These are phyloP conservation scores for Desoria tigrina DNA, from an alignment of 2,888 invertebrate species.

Conservation along the genomic window DNA sequence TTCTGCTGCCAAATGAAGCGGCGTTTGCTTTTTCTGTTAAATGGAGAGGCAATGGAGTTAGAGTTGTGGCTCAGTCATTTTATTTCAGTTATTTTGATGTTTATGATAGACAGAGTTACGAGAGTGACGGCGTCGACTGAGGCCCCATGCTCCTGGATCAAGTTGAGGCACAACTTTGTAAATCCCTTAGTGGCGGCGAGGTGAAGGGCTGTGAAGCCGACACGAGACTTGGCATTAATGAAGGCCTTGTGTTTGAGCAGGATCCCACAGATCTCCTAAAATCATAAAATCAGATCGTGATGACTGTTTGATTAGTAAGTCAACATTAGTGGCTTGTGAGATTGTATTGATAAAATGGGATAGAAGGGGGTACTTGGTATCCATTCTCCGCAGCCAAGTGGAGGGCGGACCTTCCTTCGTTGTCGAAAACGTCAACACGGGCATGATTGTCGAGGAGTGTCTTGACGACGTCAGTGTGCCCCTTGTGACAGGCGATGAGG, in stretches of 20 bases:
- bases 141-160: constrained; percentile 93
- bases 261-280: constrained; percentile 66
- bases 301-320: constrained; percentile 1
- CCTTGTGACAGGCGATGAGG: constrained; percentile 91
- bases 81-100: not conserved
- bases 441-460: constrained; percentile 84
- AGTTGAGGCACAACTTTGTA: constrained; percentile 81
- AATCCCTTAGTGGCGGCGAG: constrained; percentile 96
- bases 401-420: constrained; percentile 83
- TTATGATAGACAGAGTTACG: constrained; percentile 56
- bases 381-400: constrained; percentile 56
- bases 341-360: not conserved
- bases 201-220: constrained; percentile 94
- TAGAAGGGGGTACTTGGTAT: constrained; percentile 55
- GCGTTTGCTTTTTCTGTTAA: constrained; percentile 85
- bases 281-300: not conserved
- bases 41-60: constrained; percentile 1
- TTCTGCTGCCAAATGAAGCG: constrained; percentile 93
- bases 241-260: constrained; percentile 94
- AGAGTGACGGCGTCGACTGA: constrained; percentile 93
- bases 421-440: constrained; percentile 97
- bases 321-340: constrained; percentile 1
- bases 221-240: constrained; percentile 98
- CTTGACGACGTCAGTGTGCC: constrained; percentile 90
- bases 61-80: not conserved